Evolutionary conservation across 2,888 invertebrate species (phyloP).

Genomic region (Drosophila maculinotata): DNA sequence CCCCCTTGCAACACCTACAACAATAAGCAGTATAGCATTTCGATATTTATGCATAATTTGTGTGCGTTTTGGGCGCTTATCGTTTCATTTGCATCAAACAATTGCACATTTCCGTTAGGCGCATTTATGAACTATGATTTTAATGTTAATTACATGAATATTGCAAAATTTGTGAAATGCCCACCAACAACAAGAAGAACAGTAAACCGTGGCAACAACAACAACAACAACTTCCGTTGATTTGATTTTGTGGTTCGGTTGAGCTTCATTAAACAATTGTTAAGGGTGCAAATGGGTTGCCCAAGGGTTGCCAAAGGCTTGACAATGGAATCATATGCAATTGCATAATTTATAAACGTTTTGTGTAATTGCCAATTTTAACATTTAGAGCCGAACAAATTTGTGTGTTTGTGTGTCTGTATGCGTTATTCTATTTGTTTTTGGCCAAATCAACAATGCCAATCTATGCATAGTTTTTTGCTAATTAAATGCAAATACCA

Average conservation of each 20-base stretch:
- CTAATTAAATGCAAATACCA: constrained; percentile 76
- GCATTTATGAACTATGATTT: constrained; percentile 69
- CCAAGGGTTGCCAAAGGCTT: background rate
- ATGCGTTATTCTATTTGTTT: constrained; percentile 13
- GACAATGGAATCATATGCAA: constrained; percentile 13
- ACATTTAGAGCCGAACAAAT: constrained; percentile 67
- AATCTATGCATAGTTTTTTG: constrained; percentile 69
- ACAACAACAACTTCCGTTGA: constrained; percentile 71
- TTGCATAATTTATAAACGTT: constrained; percentile 74
- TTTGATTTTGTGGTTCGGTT: constrained; percentile 73
- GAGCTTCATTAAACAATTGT: constrained; percentile 72
- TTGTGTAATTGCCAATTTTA: constrained; percentile 74
- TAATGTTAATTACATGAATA: constrained; percentile 76
- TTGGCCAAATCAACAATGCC: constrained; percentile 55
- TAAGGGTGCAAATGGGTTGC: too few relatives aligned
- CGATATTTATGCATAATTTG: constrained; percentile 40
- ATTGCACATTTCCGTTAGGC: constrained; percentile 66
- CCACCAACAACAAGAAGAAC: constrained; percentile 27
- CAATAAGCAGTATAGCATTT: constrained; percentile 29
- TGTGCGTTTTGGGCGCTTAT: constrained; percentile 31
- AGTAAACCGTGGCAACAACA: background rate
- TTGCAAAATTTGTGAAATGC: constrained; percentile 39
- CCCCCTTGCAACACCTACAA: background rate
- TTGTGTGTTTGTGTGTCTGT: constrained; percentile 24
- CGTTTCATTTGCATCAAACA: constrained; percentile 43